Evolutionary conservation across 2,797 vertebrate genomes (phyloP), one percentile per base, ranked within the genome.

Genomic region (Lepilemur ruficaudatus): DNA sequence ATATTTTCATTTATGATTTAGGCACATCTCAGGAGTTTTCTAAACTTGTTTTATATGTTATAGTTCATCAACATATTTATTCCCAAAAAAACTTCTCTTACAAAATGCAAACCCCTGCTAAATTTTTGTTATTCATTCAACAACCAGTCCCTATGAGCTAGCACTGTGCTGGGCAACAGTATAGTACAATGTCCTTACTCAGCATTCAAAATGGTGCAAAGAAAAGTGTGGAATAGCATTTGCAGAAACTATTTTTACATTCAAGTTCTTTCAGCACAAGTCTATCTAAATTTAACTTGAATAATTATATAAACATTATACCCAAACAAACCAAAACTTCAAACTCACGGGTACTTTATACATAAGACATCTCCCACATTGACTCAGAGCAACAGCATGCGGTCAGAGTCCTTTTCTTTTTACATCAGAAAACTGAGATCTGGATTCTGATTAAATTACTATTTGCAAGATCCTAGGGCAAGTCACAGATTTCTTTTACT

Each of bases 291-390:
- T 70, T 76, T 92, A 90, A 88, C 72, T 79, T 50, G 23, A 93
- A 63, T 4, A 63, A 86, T 61, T 89, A 52, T 35, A 52, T 91
- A 83, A 85, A 82, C 43, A 89, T 63, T 57, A 65, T 23, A 70
- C 41, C 15, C 70, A 25, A 91, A 81, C 59, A 96, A 85, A 89
- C 9, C 22, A 88, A 90, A 97, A 92, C 78, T 87, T 81, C 72
- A 84, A 93, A 92, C 11, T 89, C 17, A 86, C 7, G 8, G 10
- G 22, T 55, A 52, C 38, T 80, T 48, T 72, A 57, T 28, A 90
- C 7, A 59, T 9, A 79, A 22, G 69, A 75, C 22, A 55, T 32
- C 32, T 72, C 63, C 63, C 69, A 69, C 9, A 86, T 90, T 91
- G 73, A 72, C 57, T 91, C 72, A 78, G 22, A 76, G 67, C 14